Base-by-base conservation (phyloP, 2,888 invertebrate genomes). In the Philopedon plagiatum region DNA sequence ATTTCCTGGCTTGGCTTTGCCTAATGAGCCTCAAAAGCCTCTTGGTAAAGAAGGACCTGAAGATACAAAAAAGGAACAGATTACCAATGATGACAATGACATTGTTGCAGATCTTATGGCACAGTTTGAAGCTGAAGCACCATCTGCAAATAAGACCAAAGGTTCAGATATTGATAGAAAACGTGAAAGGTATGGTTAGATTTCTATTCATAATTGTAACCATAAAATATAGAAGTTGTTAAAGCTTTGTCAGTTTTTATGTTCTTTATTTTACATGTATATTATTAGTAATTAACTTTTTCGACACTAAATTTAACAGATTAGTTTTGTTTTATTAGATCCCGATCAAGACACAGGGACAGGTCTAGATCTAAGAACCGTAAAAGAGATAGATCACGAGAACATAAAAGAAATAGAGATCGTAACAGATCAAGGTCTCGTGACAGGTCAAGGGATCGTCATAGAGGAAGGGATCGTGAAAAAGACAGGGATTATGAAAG, bases 21-120 rank as follows among this genome's bases (percentile, higher is more conserved):
- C 94, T 0, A 95, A 96, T 86, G 91, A 94, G 73, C 87, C 88
- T 57, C 88, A 87, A 74, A 86, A 83, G 65, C 86, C 87, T 70
- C 82, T 86, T 34, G 84, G 84, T 57, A 86, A 86, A 65, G 86
- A 86, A 32, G 83, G 84, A 64, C 83, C 86, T 13, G 81, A 81
- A 37, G 82, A 81, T 54, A 5, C 56, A 1, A 75, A 77, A 18
- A 73, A 79, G 39, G 63, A 81, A 77, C 46, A 83, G 80, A 69
- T 77, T 71, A 44, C 75, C 21, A 72, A 79, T 78, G 78, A 80
- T 23, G 82, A 84, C 75, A 77, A 75, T 57, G 87, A 89, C 78
- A 86, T 91, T 56, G 91, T 94, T n/a, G 91, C 92, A 77, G 92
- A 94, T 81, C 91, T 94, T 1, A 94, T 96, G 94, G 92, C 94